phyloP scores from a whole-genome alignment of 2,113 vertebrate species.

The Pseudolaguvia tuberculata region DNA sequence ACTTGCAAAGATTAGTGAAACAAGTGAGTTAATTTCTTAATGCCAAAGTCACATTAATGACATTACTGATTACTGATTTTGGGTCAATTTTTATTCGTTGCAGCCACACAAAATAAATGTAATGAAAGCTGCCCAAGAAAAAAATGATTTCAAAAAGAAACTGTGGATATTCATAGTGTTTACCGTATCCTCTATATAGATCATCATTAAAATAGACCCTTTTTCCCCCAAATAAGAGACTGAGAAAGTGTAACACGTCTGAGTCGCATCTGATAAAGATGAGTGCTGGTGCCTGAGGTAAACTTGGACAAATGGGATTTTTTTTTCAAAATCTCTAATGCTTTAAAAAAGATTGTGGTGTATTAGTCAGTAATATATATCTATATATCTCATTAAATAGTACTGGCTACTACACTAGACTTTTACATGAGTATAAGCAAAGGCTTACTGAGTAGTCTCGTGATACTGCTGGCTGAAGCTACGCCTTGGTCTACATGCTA shows the following conservation, averaged over 20 bases:
- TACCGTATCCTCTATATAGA: slow-evolving; percentile 35
- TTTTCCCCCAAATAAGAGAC: background rate
- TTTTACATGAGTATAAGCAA: slow-evolving; percentile 28
- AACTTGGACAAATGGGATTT: slow-evolving; percentile 4
- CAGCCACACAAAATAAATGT: slow-evolving; percentile 27
- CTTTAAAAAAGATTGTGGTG: slow-evolving; percentile 23
- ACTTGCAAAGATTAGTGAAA: slow-evolving; percentile 13
- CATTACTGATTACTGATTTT: slow-evolving; percentile 10
- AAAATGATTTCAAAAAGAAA: slow-evolving; percentile 22
- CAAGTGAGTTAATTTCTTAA: background rate
- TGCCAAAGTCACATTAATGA: slow-evolving; percentile 20
- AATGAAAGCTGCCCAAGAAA: slow-evolving; percentile 5
- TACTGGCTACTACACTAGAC: no score
- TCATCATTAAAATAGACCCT: slow-evolving; percentile 37
- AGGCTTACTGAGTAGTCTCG: slow-evolving; percentile 35
- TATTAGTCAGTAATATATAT: background rate
- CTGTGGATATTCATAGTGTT: background rate
- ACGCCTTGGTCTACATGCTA: slow-evolving; percentile 52
- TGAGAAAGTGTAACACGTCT: slow-evolving; percentile 26
- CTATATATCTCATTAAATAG: no score
- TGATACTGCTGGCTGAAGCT: slow-evolving; percentile 47
- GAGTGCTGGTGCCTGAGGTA: slow-evolving; percentile 40
- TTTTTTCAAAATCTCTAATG: slow-evolving; percentile 41
- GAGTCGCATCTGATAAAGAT: slow-evolving; percentile 26
- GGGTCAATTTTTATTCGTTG: slow-evolving; percentile 39